phyloP scores from a whole-genome alignment of 1,140 invertebrate genomes.

The Heliconius himera region DNA sequence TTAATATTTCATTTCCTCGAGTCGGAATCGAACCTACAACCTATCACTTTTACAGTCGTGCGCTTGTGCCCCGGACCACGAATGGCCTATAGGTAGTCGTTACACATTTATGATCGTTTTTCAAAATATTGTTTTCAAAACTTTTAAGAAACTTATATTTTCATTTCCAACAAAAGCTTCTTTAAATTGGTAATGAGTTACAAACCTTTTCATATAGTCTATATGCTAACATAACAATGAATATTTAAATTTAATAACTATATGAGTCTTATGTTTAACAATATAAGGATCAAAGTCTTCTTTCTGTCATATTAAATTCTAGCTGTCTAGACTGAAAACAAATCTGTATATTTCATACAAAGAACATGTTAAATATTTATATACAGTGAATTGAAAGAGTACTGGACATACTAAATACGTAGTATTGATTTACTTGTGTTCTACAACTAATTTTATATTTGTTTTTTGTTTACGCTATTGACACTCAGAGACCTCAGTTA shows the following conservation, averaged over 20 bases:
- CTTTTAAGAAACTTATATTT: neutral
- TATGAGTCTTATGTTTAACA: neutral
- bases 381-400: neutral
- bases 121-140: neutral
- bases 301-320: neutral
- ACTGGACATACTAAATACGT: neutral
- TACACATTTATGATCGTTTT: neutral
- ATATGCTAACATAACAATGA: neutral
- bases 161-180: neutral
- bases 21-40: no score
- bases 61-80: no score
- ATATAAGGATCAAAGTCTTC: conserved; percentile 16
- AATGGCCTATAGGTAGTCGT: no score
- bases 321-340: conserved; percentile 28
- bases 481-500: neutral
- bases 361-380: neutral
- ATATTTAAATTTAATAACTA: neutral
- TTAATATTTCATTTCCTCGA: no score
- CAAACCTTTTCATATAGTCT: neutral
- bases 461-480: neutral
- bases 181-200: conserved; percentile 13
- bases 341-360: conserved; percentile 11
- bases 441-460: neutral
- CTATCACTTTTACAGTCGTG: no score
- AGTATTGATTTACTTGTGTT: neutral